Base-by-base conservation (phyloP, 2,888 invertebrate genomes). In the Heliconius ismenius region DNA sequence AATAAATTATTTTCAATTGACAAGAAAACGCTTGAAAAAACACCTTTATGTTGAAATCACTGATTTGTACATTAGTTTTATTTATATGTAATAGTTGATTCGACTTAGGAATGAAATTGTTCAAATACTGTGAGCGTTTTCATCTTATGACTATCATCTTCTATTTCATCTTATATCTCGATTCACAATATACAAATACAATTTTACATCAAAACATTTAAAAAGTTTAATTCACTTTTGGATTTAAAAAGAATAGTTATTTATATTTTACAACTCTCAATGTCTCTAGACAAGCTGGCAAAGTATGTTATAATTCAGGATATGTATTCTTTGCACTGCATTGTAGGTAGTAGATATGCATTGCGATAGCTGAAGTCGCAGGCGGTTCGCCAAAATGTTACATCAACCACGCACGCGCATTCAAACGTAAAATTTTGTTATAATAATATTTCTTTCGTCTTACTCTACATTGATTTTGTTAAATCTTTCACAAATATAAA, bases 311-410 rank as follows among this genome's bases (percentile, higher is more conserved):
- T n/a, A 13, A 13, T 60, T 60, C 65, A 64, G 54, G 39, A 58
- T 69, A 21, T 63, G 54, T 81, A 78, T 64, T 78, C 79, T 78
- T 64, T 79, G 80, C 63, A 43, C 49, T 76, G 79, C 76, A 78
- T 75, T 49, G 78, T 82, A 85, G 84, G 87, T 75, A 62, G 78
- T 82, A 85, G 85, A 88, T 86, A 84, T 87, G 84, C 83, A 80
- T 72, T 76, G 76, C 81, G 86, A 86, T 87, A 85, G 78, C 82
- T 81, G 83, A 82, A 82, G 83, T 84, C 84, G 81, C 81, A 79
- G 78, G 73, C 81, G 81, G 77, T 82, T 82, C 83, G 81, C 81
- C 83, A 80, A 83, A 82, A 82, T 80, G 80, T 86, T 84, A 83
- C 84, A 83, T 85, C 83, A 83, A 26, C 79, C 60, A 74, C 76